A percentile compares a stretch with the other conserved stretches of the same genome.
These are phyloP conservation scores for Acrocephalus kingi DNA, from an alignment of 2,113 vertebrate genomes.

Conservation along the genomic window DNA sequence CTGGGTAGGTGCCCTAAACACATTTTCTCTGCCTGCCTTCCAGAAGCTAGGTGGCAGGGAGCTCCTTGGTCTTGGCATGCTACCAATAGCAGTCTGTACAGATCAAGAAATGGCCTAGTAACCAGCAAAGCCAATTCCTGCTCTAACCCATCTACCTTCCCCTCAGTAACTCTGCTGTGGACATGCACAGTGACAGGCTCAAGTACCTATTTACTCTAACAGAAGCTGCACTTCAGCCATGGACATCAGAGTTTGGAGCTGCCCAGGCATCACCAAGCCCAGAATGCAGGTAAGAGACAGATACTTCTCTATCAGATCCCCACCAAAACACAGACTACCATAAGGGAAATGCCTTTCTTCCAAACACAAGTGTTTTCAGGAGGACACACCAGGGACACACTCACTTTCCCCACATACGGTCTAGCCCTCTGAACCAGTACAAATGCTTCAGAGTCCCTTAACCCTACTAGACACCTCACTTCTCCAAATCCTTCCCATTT, in stretches of 20 bases:
- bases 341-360: not conserved
- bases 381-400: fast-evolving
- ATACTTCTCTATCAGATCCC: not conserved
- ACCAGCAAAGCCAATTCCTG: not conserved
- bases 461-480: not conserved
- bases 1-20: not conserved
- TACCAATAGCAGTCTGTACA: not conserved
- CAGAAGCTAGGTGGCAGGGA: not conserved
- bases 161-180: not conserved
- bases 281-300: not conserved
- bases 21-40: not conserved
- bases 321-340: not conserved
- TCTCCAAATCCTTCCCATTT: not conserved
- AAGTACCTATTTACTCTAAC: not conserved
- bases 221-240: not conserved
- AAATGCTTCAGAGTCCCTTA: not conserved
- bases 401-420: not conserved
- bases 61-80: not conserved
- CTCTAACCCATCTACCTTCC: not conserved
- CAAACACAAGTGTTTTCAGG: not conserved
- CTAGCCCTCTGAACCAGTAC: not conserved
- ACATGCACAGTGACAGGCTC: not conserved
- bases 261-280: not conserved
- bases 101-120: not conserved
- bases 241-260: not conserved